These are phyloP conservation scores for Augochlorella aurata DNA, from an alignment of 2,888 invertebrate species.

Conservation along the genomic window DNA sequence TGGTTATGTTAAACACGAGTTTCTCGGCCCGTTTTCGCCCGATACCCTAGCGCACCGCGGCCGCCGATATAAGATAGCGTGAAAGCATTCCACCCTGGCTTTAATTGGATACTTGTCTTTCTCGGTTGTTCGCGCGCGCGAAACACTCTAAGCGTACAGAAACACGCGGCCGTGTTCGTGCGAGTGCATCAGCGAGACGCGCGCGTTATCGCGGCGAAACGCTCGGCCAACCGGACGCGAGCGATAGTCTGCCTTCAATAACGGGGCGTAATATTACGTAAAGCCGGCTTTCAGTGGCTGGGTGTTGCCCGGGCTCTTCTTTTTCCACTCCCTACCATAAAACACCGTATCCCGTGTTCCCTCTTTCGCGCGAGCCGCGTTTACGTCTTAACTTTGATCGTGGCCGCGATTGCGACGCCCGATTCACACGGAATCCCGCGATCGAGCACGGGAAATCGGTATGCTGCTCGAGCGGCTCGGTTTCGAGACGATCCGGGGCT, in stretches of 20 bases:
- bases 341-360: constrained; percentile 20
- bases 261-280: constrained; percentile 40
- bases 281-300: constrained; percentile 5
- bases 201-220: constrained; percentile 26
- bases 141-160: background rate
- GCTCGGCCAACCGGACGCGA: constrained; percentile 5
- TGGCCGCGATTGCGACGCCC: constrained; percentile 25
- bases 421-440: constrained; percentile 38
- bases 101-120: constrained; percentile 48
- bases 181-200: background rate
- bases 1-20: constrained; percentile 60
- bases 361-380: constrained; percentile 3
- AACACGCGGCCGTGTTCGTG: background rate
- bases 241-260: constrained; percentile 39
- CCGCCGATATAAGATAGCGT: constrained; percentile 43
- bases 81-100: constrained; percentile 32
- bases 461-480: background rate
- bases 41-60: constrained; percentile 29
- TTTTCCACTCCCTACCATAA: background rate
- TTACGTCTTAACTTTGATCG: constrained; percentile 35
- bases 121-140: background rate
- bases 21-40: constrained; percentile 47
- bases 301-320: background rate
- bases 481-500: background rate
- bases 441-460: constrained; percentile 5